Conservation (phyloP, 1,140 invertebrate species). For the Goniozus legneri region DNA sequence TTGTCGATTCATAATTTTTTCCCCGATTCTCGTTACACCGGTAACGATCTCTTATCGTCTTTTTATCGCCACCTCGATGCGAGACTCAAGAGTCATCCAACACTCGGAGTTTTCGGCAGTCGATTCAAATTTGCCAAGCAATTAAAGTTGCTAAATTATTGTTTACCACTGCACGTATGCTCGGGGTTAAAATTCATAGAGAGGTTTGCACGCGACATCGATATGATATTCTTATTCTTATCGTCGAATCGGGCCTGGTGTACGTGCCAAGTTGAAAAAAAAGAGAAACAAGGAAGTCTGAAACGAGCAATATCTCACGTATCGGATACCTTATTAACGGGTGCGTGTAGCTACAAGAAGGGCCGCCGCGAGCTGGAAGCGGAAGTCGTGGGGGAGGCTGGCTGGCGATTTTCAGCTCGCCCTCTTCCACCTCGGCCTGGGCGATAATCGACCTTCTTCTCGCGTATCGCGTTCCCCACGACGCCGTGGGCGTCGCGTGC, state of each 20-base stretch:
- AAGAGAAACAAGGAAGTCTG: not conserved
- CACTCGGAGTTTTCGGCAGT: too few species aligned
- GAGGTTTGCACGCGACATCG: not conserved
- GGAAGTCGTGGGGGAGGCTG: constrained; percentile 5
- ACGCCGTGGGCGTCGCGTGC: not conserved
- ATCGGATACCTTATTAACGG: too few species aligned
- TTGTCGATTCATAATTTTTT: too few species aligned
- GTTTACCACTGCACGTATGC: too few species aligned
- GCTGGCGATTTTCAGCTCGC: constrained; percentile 9
- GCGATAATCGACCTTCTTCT: constrained; percentile 16
- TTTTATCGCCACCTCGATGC: too few species aligned
- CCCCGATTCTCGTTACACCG: too few species aligned
- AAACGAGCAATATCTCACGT: too few species aligned
- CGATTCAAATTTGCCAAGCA: too few species aligned
- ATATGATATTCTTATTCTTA: not conserved
- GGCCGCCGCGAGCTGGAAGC: constrained; percentile 11
- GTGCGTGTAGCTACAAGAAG: not conserved
- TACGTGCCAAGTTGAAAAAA: not conserved
- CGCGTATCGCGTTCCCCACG: not conserved
- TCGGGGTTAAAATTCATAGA: too few species aligned
- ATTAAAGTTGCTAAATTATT: too few species aligned
- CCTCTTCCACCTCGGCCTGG: not conserved
- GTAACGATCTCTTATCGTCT: too few species aligned
- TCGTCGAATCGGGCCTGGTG: not conserved
- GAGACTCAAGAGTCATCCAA: too few species aligned